Conservation (phyloP, 2,888 invertebrate species). For the Troides helena region DNA sequence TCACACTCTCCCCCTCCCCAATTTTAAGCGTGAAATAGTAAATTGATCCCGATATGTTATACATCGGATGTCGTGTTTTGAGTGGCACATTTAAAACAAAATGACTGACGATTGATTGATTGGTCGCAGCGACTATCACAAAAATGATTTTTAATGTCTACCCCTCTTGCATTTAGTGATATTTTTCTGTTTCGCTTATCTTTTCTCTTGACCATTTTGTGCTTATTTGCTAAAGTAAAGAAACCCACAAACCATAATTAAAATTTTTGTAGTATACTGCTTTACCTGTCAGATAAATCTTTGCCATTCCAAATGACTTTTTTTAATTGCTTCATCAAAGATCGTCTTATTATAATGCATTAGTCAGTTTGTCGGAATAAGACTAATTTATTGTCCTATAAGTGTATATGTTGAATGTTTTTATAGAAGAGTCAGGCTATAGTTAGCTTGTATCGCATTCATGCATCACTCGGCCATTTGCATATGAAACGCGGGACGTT, state of each 20-base stretch:
- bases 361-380: slow-evolving; percentile 1
- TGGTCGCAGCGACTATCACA: neutral
- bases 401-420: slow-evolving; percentile 7
- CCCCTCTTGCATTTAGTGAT: neutral
- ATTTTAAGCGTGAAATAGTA: slow-evolving; percentile 46
- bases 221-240: neutral
- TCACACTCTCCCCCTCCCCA: slow-evolving; percentile 29
- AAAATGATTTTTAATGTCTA: slow-evolving; percentile 1
- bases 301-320: neutral
- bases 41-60: slow-evolving; percentile 48
- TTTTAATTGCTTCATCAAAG: neutral
- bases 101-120: slow-evolving; percentile 43
- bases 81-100: slow-evolving; percentile 42
- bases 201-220: neutral
- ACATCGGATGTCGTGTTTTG: slow-evolving; percentile 50
- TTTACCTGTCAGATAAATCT: neutral
- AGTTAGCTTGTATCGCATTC: slow-evolving; percentile 50
- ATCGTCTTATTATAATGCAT: neutral
- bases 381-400: slow-evolving; percentile 38
- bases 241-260: neutral
- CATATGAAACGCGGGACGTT: slow-evolving; percentile 67
- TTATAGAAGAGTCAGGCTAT: slow-evolving; percentile 18
- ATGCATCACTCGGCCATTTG: slow-evolving; percentile 57
- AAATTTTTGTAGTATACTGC: neutral
- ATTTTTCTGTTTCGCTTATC: neutral